Evolutionary conservation across 2,888 invertebrate species (phyloP).

Genomic region (Troglohyphantes excavatus): DNA sequence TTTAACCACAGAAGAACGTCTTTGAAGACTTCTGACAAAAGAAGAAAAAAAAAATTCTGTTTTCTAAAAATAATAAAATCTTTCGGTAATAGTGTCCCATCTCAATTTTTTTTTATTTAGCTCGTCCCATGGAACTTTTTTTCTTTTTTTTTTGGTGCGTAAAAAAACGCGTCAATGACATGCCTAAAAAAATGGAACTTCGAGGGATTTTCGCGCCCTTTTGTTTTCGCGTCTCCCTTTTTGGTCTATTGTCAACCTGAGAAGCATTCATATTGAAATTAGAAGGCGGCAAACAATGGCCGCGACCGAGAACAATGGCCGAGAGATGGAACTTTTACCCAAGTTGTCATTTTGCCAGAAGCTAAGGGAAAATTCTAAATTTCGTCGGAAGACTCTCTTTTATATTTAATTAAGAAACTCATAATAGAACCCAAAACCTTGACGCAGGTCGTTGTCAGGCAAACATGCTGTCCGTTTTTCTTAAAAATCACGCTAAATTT

Average conservation of each 20-base stretch:
- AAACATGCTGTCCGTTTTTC: conserved; percentile 13
- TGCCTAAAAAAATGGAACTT: conserved; percentile 5
- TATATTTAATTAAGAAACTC: conserved; percentile 71
- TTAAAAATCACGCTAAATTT: conserved; percentile 22
- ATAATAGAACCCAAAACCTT: conserved; percentile 39
- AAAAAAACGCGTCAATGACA: conserved; percentile 37
- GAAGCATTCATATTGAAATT: conserved; percentile 73
- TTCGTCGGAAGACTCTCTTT: conserved; percentile 49
- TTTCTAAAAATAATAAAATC: not conserved
- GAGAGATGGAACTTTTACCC: conserved; percentile 29
- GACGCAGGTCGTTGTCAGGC: conserved; percentile 32
- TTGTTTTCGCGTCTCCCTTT: conserved; percentile 16
- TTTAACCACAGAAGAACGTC: conserved; percentile 36
- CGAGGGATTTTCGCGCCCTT: not conserved
- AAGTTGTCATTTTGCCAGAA: conserved; percentile 74
- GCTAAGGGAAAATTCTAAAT: conserved; percentile 52
- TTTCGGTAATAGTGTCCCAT: conserved; percentile 34
- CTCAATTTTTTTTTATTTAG: conserved; percentile 11
- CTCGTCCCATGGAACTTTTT: conserved; percentile 2
- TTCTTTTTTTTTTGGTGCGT: conserved; percentile 4
- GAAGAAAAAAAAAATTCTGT: conserved; percentile 37
- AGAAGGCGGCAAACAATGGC: conserved; percentile 42
- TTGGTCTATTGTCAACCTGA: conserved; percentile 53
- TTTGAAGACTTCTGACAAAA: conserved; percentile 28
- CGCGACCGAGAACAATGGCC: not conserved